A percentile compares a stretch with the other conserved stretches of the same genome.
Evolutionary conservation across 1,140 invertebrate genomes (phyloP).

Genomic region (Formica selysi): DNA sequence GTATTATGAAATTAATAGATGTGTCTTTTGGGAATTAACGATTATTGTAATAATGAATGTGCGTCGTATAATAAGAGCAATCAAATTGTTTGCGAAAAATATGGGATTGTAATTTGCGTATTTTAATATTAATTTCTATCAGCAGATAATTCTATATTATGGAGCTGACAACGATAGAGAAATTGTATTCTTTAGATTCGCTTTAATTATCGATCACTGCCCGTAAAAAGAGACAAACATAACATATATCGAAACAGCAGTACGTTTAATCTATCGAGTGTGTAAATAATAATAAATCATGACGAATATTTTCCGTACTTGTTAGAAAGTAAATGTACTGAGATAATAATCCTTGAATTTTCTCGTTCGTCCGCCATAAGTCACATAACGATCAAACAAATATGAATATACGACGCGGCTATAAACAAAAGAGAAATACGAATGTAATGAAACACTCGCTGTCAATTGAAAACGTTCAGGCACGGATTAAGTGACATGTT

Average conservation of each 20-base stretch:
- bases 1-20: slow-evolving; percentile 17
- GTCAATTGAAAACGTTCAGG: slow-evolving; percentile 21
- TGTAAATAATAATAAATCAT: slow-evolving; percentile 51
- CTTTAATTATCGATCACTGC: slow-evolving; percentile 55
- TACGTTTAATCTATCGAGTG: slow-evolving; percentile 18
- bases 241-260: slow-evolving; percentile 36
- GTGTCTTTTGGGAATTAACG: slow-evolving; percentile 10
- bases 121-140: slow-evolving; percentile 12
- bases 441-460: slow-evolving; percentile 21
- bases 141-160: neutral
- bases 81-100: neutral
- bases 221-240: slow-evolving; percentile 44
- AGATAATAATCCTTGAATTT: slow-evolving; percentile 27
- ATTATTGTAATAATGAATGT: slow-evolving; percentile 25
- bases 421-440: slow-evolving; percentile 28
- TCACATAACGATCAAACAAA: slow-evolving; percentile 23
- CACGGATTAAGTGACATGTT: slow-evolving; percentile 10
- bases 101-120: slow-evolving; percentile 7
- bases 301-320: slow-evolving; percentile 37
- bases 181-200: slow-evolving; percentile 26
- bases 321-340: slow-evolving; percentile 29
- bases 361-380: slow-evolving; percentile 42
- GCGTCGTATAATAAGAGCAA: neutral
- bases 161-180: neutral
- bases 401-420: slow-evolving; percentile 29